Conservation (phyloP, 2,113 vertebrate species). For the Camelus dromedarius region DNA sequence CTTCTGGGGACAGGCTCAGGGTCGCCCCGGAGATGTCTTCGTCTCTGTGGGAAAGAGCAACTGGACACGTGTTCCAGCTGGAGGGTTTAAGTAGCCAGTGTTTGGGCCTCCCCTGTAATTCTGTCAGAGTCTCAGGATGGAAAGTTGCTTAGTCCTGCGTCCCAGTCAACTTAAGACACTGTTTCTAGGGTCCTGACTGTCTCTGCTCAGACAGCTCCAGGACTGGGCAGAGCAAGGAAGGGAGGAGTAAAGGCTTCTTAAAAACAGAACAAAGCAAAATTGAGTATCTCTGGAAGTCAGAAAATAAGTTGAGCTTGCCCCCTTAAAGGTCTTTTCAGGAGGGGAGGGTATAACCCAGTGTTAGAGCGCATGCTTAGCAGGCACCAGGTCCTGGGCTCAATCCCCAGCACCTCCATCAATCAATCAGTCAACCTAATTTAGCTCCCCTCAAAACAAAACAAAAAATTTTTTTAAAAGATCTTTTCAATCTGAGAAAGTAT, state of each 20-base stretch:
- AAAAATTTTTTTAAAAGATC: too few relatives aligned
- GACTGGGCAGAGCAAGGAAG: not conserved
- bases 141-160: not conserved
- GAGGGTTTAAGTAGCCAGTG: not conserved
- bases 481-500: not conserved
- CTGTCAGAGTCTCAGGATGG: not conserved
- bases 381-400: too few relatives aligned
- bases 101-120: accelerated
- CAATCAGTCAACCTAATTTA: too few relatives aligned
- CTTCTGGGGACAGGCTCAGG: not conserved
- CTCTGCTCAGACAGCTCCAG: not conserved
- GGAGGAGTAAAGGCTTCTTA: not conserved
- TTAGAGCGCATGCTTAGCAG: too few relatives aligned
- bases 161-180: not conserved
- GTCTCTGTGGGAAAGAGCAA: not conserved
- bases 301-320: not conserved
- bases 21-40: not conserved
- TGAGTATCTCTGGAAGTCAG: too few relatives aligned
- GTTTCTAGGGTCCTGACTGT: not conserved
- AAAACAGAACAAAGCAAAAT: not conserved
- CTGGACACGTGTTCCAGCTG: not conserved
- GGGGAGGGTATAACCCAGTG: too few relatives aligned
- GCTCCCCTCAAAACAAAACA: too few relatives aligned
- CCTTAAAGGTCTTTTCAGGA: not conserved
- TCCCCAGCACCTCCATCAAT: too few relatives aligned